Evolutionary conservation across 2,797 vertebrate genomes (phyloP), one percentile per base, ranked within the genome.

Genomic region (Gobio occitaniae): DNA sequence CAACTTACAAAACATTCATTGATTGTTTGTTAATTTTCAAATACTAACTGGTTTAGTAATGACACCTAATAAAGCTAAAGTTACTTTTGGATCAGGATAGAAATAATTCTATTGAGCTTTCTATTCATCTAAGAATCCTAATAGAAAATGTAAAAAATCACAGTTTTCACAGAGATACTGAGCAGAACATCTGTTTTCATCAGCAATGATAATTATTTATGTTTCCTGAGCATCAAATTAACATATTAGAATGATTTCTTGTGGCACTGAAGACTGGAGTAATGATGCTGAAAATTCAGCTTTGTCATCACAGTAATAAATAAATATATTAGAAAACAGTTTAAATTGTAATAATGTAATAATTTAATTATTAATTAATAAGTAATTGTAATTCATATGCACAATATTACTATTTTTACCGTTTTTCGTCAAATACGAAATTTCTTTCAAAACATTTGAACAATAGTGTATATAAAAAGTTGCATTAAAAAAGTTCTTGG

Each of bases 21-120:
- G 19, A n/a, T 12, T 54, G 74, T 41, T 52, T 74, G 25, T 74
- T 48, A 21, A 32, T 75, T 76, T 9, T 36, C 16, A 54, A 36
- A 72, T 29, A 72, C 44, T 71, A 25, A 48, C 9, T 11, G 29
- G 16, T 32, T 54, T 56, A 75, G 32, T 84, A 90, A 88, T 89
- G 87, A 82, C 87, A 77, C 4, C 36, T 77, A 38, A 17, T 41
- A 38, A 69, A 69, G 66, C 36, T 19, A 19, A 69, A 41, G 66
- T 36, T 41, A 12, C 65, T 38, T 32, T 68, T 10, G 38, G 65
- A 68, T 68, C 8, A 19, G 32, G 36, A 17, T 68, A 8, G 0
- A 17, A 52, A 52, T 16, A 50, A 50, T 15, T 52, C 4, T 17
- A 2, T 17, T 52, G 16, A 52, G 17, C 50, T 6, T 52, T 52